A percentile compares a stretch with the other conserved stretches of the same genome.
Evolutionary conservation across 1,140 invertebrate species (phyloP).

Genomic region (Brachionus rotundiformis): DNA sequence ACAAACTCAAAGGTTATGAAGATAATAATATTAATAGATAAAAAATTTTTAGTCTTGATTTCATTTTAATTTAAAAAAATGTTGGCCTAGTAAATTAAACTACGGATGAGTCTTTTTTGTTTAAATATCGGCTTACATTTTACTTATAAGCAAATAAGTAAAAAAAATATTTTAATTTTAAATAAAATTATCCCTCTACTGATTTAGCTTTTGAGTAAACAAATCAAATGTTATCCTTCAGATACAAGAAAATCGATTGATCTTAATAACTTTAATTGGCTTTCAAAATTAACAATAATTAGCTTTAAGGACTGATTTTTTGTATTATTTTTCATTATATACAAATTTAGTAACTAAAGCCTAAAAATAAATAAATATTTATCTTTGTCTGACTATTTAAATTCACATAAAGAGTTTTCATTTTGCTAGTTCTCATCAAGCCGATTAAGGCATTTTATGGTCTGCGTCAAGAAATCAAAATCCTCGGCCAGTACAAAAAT

Average conservation of each 20-base stretch:
- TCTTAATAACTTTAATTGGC: constrained; percentile 1
- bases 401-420: not conserved
- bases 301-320: constrained; percentile 7
- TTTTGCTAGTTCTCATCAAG: not conserved
- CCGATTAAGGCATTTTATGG: not conserved
- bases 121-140: not conserved
- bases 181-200: not conserved
- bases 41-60: too few species aligned
- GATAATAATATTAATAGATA: too few species aligned
- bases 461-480: not conserved
- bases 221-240: not conserved
- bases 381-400: not conserved
- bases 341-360: not conserved
- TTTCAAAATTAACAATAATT: not conserved
- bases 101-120: too few species aligned
- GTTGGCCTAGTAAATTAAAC: too few species aligned
- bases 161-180: not conserved
- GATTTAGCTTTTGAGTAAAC: not conserved
- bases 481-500: not conserved
- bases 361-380: not conserved
- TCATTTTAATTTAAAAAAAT: too few species aligned
- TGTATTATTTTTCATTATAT: not conserved
- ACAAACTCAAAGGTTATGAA: not conserved
- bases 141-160: not conserved
- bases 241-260: not conserved